phyloP scores from a whole-genome alignment of 1,140 invertebrate species.

The Diabrotica undecimpunctata region DNA sequence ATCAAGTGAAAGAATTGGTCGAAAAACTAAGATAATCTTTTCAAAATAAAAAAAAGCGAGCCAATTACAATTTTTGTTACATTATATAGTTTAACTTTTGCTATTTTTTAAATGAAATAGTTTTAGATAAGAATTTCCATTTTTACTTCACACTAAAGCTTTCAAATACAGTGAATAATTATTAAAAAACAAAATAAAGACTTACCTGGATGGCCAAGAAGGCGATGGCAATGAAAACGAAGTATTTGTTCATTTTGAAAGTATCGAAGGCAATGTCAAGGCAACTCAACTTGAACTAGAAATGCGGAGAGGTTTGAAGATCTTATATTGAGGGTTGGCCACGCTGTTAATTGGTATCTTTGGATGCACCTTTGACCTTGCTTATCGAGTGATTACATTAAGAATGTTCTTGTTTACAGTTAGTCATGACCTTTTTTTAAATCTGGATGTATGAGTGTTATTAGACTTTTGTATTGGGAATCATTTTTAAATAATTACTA shows the following conservation, averaged over 20 bases:
- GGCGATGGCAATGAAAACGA: slow-evolving; percentile 27
- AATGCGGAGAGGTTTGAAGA: neutral
- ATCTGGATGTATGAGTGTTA: too few relatives aligned
- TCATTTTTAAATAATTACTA: neutral
- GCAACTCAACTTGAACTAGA: slow-evolving; percentile 6
- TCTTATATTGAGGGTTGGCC: slow-evolving; percentile 6
- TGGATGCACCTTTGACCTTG: slow-evolving; percentile 5
- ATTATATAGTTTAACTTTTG: too few relatives aligned
- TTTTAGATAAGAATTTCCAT: too few relatives aligned
- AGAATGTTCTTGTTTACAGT: neutral
- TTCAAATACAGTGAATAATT: too few relatives aligned
- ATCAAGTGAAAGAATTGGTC: too few relatives aligned
- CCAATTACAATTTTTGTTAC: too few relatives aligned
- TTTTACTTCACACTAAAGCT: too few relatives aligned
- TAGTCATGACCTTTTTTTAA: neutral
- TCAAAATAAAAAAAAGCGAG: too few relatives aligned
- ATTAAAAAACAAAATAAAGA: neutral
- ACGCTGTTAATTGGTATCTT: neutral
- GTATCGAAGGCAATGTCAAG: neutral
- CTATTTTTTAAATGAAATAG: too few relatives aligned
- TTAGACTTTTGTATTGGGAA: too few relatives aligned
- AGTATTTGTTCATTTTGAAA: slow-evolving; percentile 30
- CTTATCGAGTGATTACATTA: neutral
- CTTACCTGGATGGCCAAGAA: slow-evolving; percentile 34
- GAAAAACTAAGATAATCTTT: too few relatives aligned